phyloP scores from a whole-genome alignment of 2,113 vertebrate genomes.

The Triplophysa rosa region DNA sequence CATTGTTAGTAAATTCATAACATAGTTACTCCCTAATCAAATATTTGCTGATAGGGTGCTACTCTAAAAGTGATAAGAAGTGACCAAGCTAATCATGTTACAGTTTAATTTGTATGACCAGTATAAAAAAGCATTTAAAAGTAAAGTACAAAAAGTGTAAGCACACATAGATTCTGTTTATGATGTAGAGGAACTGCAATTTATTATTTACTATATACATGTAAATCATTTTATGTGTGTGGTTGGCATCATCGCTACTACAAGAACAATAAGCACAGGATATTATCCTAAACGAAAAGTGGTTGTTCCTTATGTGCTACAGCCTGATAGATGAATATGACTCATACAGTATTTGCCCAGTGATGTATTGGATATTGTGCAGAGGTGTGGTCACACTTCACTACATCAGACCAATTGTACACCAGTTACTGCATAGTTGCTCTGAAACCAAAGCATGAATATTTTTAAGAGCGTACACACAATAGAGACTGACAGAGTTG shows the following conservation, averaged over 20 bases:
- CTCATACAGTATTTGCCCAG: not conserved
- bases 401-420: not conserved
- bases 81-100: too few species aligned
- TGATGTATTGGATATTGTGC: not conserved
- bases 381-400: not conserved
- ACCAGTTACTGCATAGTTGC: not conserved
- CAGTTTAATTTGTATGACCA: not conserved
- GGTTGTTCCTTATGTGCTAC: not conserved
- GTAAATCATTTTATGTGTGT: not conserved
- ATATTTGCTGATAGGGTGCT: constrained; percentile 68
- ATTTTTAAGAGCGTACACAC: too few species aligned
- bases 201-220: not conserved
- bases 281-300: too few species aligned
- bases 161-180: not conserved
- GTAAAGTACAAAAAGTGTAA: not conserved
- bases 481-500: too few species aligned
- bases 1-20: not conserved
- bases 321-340: not conserved
- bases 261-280: too few species aligned
- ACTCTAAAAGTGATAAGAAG: constrained; percentile 46
- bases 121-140: not conserved
- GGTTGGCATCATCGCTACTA: too few species aligned
- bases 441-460: too few species aligned
- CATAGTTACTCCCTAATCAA: constrained; percentile 61
- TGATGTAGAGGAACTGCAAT: not conserved